Conservation (phyloP, 2,113 vertebrate genomes). For the Carlito syrichta region DNA sequence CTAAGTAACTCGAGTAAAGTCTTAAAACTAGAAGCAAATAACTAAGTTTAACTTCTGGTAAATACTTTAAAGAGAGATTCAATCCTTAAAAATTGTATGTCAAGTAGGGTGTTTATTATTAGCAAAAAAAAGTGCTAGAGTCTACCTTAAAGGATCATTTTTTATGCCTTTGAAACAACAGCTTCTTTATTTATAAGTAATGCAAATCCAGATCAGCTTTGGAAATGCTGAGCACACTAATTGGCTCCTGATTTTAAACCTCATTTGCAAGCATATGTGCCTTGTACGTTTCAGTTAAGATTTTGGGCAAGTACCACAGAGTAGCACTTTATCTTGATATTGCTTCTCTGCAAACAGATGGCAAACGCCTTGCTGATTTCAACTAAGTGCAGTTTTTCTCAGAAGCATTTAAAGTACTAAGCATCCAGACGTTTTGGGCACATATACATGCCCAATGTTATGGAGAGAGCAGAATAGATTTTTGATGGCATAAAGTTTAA, state of each 20-base stretch:
- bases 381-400: not conserved
- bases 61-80: not conserved
- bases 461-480: not conserved
- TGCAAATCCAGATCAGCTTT: not conserved
- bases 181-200: not conserved
- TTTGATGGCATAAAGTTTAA: not conserved
- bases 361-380: not conserved
- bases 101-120: not conserved
- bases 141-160: not conserved
- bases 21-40: not conserved
- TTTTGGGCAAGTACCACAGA: not conserved
- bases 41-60: not conserved
- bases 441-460: not conserved
- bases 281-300: not conserved
- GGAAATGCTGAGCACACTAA: not conserved
- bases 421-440: not conserved
- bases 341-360: not conserved
- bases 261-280: not conserved
- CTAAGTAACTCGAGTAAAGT: not conserved
- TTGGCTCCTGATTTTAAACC: slow-evolving; percentile 21
- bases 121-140: not conserved
- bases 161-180: not conserved
- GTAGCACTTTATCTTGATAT: not conserved
- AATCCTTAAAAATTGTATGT: not conserved
- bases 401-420: slow-evolving; percentile 5